Base-by-base conservation (phyloP, 2,113 vertebrate genomes). In the Hassar affinis region DNA sequence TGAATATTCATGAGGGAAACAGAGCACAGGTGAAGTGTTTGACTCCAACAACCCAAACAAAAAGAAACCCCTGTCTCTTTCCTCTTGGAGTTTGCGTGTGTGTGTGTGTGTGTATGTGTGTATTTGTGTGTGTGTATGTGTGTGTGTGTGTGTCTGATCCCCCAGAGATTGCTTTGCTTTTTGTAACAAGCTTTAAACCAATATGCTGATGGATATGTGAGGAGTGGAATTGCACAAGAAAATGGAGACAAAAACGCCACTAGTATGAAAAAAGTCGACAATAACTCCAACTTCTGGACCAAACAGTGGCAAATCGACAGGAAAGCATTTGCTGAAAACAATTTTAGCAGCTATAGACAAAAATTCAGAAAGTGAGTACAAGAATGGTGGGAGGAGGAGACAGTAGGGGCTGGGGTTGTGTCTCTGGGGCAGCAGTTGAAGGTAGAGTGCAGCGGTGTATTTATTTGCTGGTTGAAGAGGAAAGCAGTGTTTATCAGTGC, bases 1-100 rank as follows among this genome's bases (percentile, higher is more conserved):
- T 93, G 93, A 93, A 95, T 95, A 95, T 95, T 91, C 92, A 94
- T 94, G 86, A 89, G 89, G 49, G 86, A 85, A 90, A 85, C 81
- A 85, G 86, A 88, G 90, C 89, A 86, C 90, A 93, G 92, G 92
- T 92, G 92, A 94, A 90, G 90, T 89, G 90, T 87, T 88, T 93
- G 92, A 92, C 92, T 95, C 90, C 87, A 90, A 87, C 87, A 88
- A 89, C 85, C 84, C 86, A 88, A 92, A 92, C 92, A 92, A 92
- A 88, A 90, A 88, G 52, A 66, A 42, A 90, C 88, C 89, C 88
- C 87, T 87, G 69, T 57, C 59, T 35, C 33, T 84, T 86, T 88
- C 85, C 88, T 89, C 88, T 89, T 87, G 68, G 54, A 80, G 49
- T 59, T 59, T 72, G 33, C 1, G 11, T 57, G 78, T 69, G 42